Percentiles rank a stretch among this genome's conserved stretches.
Evolutionary conservation across 2,888 invertebrate species (phyloP).

Genomic region (Cerastis rubricosa): DNA sequence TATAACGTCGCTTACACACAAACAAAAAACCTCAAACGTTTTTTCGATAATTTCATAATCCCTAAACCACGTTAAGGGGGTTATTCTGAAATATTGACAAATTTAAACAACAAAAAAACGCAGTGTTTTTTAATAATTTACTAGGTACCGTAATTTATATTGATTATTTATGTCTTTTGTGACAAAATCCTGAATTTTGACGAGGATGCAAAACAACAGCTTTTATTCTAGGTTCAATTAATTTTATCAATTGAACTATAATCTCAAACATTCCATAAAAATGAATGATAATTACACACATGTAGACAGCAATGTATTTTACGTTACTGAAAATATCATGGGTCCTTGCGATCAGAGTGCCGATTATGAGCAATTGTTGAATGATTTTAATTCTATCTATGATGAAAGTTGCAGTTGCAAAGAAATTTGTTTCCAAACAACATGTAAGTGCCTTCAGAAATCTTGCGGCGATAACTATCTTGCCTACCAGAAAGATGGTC

Average conservation of each 20-base stretch:
- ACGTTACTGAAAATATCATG: slow-evolving; percentile 92
- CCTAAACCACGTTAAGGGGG: too few relatives aligned
- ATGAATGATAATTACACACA: slow-evolving; percentile 92
- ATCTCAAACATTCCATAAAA: background rate
- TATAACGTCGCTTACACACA: too few relatives aligned
- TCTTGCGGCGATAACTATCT: slow-evolving; percentile 77
- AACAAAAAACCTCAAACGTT: too few relatives aligned
- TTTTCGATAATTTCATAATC: too few relatives aligned
- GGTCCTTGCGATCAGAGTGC: slow-evolving; percentile 86
- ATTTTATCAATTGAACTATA: background rate
- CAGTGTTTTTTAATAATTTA: too few relatives aligned
- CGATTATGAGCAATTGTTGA: slow-evolving; percentile 77
- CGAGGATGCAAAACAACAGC: too few relatives aligned
- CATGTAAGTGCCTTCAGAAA: slow-evolving; percentile 77
- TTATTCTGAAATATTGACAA: too few relatives aligned
- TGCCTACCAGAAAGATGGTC: slow-evolving; percentile 55
- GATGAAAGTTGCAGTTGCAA: slow-evolving; percentile 85
- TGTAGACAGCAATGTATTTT: slow-evolving; percentile 86
- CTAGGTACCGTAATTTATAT: too few relatives aligned
- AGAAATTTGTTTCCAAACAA: slow-evolving; percentile 72
- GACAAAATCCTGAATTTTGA: too few relatives aligned
- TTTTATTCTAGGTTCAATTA: background rate
- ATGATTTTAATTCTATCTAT: slow-evolving; percentile 84
- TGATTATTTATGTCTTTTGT: too few relatives aligned
- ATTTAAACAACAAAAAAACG: too few relatives aligned